Conservation (phyloP, 1,140 invertebrate species). For the Drosophila bocqueti region DNA sequence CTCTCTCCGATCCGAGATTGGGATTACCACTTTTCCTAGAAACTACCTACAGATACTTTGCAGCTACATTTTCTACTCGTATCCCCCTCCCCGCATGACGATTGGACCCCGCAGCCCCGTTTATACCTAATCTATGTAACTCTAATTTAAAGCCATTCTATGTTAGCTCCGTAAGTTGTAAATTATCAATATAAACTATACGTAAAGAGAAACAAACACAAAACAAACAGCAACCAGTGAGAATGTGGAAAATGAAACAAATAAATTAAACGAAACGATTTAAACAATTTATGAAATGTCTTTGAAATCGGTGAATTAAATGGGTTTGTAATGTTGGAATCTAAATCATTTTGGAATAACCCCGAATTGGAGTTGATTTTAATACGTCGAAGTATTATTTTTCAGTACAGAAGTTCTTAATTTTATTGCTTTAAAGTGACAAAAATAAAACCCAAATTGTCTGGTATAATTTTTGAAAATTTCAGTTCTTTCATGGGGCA, state of each 20-base stretch:
- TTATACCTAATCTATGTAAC: conserved; percentile 73
- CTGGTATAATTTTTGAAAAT: neutral
- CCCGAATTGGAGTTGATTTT: too few species aligned
- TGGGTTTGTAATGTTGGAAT: neutral
- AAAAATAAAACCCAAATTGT: neutral
- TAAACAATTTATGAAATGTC: conserved; percentile 31
- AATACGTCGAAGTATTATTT: too few species aligned
- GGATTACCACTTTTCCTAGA: conserved; percentile 34
- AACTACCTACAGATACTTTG: conserved; percentile 57
- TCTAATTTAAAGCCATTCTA: conserved; percentile 82
- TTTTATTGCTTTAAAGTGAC: neutral
- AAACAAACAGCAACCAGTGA: conserved; percentile 70
- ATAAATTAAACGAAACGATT: conserved; percentile 75
- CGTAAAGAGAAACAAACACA: conserved; percentile 53
- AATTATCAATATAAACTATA: conserved; percentile 80
- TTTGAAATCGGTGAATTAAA: neutral
- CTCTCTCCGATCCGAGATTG: conserved; percentile 27
- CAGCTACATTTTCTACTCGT: conserved; percentile 55
- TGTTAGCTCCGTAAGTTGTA: conserved; percentile 78
- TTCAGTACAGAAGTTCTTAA: neutral
- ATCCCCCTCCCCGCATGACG: conserved; percentile 24
- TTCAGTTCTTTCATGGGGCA: neutral
- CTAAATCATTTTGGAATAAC: too few species aligned
- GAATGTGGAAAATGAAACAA: conserved; percentile 76
- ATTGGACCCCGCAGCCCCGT: conserved; percentile 53